These are phyloP conservation scores for Pterobdella sp. DNA, from an alignment of 2,888 invertebrate genomes.

Conservation along the genomic window DNA sequence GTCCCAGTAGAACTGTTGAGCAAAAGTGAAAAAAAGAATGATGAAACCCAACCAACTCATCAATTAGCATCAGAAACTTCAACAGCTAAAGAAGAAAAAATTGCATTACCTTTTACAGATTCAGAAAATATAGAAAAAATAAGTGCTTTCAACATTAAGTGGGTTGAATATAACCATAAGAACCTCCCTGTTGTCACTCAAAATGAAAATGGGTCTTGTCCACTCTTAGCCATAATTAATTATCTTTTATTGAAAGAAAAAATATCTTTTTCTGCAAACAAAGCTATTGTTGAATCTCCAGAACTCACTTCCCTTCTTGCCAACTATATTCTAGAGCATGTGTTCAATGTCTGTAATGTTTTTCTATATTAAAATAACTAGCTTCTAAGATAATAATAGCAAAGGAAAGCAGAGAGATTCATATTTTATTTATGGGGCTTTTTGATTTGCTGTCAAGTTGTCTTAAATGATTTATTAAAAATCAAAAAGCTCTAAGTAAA, in stretches of 20 bases:
- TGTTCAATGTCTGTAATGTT: slow-evolving; percentile 47
- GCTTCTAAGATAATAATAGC: no score
- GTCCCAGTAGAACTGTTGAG: not conserved
- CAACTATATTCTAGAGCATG: slow-evolving; percentile 53
- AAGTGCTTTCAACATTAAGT: slow-evolving; percentile 54
- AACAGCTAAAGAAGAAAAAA: not conserved
- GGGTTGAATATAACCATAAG: slow-evolving; percentile 51
- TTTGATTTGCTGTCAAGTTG: no score
- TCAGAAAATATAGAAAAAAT: slow-evolving; percentile 14
- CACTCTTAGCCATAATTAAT: slow-evolving; percentile 57
- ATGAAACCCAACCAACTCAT: not conserved
- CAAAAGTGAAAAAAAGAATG: not conserved
- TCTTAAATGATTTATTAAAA: no score
- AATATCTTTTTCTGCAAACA: slow-evolving; percentile 49
- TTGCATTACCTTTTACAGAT: not conserved
- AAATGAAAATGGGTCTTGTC: slow-evolving; percentile 59
- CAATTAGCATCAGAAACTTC: not conserved
- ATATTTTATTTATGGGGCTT: no score
- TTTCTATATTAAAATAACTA: not conserved
- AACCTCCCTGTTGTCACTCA: slow-evolving; percentile 55
- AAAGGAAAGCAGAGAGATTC: no score
- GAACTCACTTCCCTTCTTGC: slow-evolving; percentile 55
- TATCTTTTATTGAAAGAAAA: slow-evolving; percentile 53
- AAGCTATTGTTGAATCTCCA: slow-evolving; percentile 53
- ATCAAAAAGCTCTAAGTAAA: no score